These are phyloP conservation scores for Illadopsis cleaveri DNA, from an alignment of 2,113 vertebrate genomes.

Conservation along the genomic window DNA sequence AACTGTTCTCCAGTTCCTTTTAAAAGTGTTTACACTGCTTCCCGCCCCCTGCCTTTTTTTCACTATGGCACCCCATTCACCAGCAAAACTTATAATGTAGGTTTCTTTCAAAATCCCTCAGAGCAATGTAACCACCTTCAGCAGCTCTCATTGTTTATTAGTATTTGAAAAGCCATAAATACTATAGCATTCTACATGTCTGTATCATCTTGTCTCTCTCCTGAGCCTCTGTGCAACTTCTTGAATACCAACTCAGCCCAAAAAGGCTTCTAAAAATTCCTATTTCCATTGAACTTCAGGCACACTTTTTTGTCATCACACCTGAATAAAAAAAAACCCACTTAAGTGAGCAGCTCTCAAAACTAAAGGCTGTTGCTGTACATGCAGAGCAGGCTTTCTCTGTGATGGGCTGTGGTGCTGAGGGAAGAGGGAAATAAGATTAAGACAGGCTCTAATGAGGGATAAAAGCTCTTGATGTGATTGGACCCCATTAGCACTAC, in stretches of 20 bases:
- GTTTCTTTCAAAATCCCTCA: neutral
- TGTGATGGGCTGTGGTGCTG: neutral
- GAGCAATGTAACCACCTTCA: neutral
- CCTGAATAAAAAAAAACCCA: neutral
- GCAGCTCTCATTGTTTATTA: neutral
- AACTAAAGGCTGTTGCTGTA: neutral
- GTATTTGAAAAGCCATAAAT: neutral
- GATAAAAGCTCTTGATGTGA: neutral
- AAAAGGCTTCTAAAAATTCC: neutral
- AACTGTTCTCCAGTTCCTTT: neutral
- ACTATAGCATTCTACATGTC: neutral
- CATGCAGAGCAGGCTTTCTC: neutral
- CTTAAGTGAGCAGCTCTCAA: neutral
- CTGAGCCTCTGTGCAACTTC: neutral
- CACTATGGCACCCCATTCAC: neutral
- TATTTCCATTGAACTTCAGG: neutral
- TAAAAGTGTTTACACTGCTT: neutral
- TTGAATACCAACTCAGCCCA: neutral
- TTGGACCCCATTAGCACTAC: accelerated
- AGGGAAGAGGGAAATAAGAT: neutral
- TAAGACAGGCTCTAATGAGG: neutral
- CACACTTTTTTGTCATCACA: neutral
- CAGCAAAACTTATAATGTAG: neutral
- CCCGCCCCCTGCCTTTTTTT: neutral
- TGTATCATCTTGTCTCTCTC: neutral